Conservation (phyloP, 2,888 invertebrate genomes). For the Megalurothrips usitatus region DNA sequence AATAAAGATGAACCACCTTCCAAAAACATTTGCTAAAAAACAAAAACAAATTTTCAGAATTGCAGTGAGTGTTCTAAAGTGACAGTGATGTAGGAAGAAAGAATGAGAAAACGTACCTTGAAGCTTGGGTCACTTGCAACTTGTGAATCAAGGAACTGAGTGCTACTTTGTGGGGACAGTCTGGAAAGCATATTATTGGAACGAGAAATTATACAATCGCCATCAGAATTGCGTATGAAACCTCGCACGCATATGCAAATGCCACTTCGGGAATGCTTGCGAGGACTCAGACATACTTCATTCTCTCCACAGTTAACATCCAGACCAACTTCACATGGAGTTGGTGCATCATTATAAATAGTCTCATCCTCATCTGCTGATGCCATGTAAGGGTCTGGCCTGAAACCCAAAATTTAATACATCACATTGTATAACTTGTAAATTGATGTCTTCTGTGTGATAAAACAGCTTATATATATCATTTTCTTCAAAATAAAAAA, state of each 20-base stretch:
- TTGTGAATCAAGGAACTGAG: not conserved
- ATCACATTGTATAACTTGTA: constrained; percentile 38
- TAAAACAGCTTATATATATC: constrained; percentile 36
- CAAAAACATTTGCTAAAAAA: constrained; percentile 29
- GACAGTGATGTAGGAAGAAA: not conserved
- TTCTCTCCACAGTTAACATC: constrained; percentile 59
- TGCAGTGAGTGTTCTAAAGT: not conserved
- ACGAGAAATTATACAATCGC: constrained; percentile 31
- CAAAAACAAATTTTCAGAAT: not conserved
- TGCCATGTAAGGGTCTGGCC: constrained; percentile 42
- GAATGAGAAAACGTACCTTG: constrained; percentile 27
- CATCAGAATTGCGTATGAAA: constrained; percentile 50
- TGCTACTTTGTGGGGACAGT: not conserved
- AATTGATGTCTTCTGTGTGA: constrained; percentile 27
- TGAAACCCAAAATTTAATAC: constrained; percentile 32
- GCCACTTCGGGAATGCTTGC: constrained; percentile 58
- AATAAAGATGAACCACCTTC: constrained; percentile 37
- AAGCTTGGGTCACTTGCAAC: not conserved
- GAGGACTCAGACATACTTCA: constrained; percentile 62
- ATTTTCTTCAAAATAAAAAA: constrained; percentile 32
- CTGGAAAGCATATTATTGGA: not conserved
- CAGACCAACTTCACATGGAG: constrained; percentile 58
- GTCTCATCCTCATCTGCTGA: constrained; percentile 41
- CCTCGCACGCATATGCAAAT: constrained; percentile 68
- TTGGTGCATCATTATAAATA: constrained; percentile 49